Evolutionary conservation across 2,888 invertebrate genomes (phyloP).

Genomic region (Xestia c-nigrum): DNA sequence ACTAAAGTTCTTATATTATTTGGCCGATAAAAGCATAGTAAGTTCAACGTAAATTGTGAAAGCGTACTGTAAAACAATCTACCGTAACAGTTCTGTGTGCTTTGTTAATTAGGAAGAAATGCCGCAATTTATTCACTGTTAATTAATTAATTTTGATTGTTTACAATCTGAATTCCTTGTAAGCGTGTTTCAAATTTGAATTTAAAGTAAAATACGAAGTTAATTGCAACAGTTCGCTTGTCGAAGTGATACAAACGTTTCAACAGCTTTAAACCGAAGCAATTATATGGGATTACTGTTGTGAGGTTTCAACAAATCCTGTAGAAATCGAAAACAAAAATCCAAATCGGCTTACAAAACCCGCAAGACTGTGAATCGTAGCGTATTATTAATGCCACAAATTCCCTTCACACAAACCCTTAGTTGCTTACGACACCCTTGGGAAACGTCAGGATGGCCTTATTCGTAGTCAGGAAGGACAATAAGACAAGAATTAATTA

Average conservation of each 20-base stretch:
- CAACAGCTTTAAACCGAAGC: conserved; percentile 12
- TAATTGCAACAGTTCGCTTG: conserved; percentile 1
- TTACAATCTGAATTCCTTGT: conserved; percentile 33
- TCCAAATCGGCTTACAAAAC: conserved; percentile 39
- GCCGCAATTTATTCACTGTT: conserved; percentile 46
- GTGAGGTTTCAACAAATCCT: conserved; percentile 20
- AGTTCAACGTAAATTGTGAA: conserved; percentile 1
- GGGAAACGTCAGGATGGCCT: conserved; percentile 14
- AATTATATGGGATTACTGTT: conserved; percentile 39
- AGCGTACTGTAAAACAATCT: conserved; percentile 29
- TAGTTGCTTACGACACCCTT: conserved; percentile 30
- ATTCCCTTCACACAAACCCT: conserved; percentile 15
- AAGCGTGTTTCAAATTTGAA: conserved; percentile 32
- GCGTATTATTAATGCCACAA: conserved; percentile 32
- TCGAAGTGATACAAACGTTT: conserved; percentile 7
- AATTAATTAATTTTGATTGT: conserved; percentile 54
- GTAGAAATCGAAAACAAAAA: conserved; percentile 38
- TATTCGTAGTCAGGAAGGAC: conserved; percentile 32
- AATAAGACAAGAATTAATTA: conserved; percentile 55
- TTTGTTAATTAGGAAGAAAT: conserved; percentile 39
- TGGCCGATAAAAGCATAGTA: not conserved
- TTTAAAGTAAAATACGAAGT: conserved; percentile 16
- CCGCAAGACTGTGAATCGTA: conserved; percentile 15
- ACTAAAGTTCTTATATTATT: conserved; percentile 21
- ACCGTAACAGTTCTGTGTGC: conserved; percentile 31